These are phyloP conservation scores for Hydropotes inermis DNA, from an alignment of 2,113 vertebrate genomes.

Conservation along the genomic window DNA sequence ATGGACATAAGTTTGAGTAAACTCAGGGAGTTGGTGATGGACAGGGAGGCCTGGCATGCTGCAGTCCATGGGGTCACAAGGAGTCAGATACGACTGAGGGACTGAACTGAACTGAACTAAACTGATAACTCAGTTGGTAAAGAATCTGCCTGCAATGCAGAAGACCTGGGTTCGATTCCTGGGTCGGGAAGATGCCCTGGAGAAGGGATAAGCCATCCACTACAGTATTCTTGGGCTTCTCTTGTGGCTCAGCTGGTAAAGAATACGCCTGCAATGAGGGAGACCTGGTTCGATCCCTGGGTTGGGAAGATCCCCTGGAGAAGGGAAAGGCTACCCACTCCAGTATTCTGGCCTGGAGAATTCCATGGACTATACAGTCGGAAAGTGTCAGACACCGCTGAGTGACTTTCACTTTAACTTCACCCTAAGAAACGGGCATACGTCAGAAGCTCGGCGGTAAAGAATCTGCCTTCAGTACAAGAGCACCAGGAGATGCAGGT, in stretches of 20 bases:
- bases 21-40: neutral
- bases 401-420: neutral
- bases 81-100: neutral
- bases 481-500: neutral
- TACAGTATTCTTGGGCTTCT: neutral
- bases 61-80: neutral
- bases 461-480: neutral
- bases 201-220: neutral
- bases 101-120: neutral
- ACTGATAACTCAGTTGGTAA: neutral
- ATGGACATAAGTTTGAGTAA: neutral
- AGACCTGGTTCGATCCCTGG: neutral
- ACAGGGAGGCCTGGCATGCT: neutral
- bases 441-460: neutral
- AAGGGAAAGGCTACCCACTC: neutral
- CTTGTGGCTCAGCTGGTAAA: neutral
- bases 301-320: neutral
- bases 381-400: neutral
- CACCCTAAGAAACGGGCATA: neutral
- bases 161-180: neutral
- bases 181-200: neutral
- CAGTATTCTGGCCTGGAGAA: neutral
- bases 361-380: neutral
- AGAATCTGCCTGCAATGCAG: neutral
- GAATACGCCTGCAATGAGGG: neutral